A percentile compares a stretch with the other conserved stretches of the same genome.
These are phyloP conservation scores for Aulostomus chinensis DNA, from an alignment of 2,797 vertebrate genomes.

Conservation along the genomic window DNA sequence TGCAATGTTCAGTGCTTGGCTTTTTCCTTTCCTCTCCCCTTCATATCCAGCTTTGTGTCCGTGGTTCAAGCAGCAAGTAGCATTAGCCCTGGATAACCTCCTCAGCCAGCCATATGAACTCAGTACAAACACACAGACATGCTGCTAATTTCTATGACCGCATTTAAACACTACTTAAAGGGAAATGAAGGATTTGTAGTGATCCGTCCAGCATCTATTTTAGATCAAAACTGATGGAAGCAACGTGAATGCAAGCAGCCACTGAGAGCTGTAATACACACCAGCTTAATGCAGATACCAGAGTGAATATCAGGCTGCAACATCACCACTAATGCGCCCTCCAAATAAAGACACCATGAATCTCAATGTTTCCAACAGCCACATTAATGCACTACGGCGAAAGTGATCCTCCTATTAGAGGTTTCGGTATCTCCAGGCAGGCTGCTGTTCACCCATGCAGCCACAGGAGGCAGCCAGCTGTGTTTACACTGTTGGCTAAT, in stretches of 20 bases:
- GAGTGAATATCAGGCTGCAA: too few relatives aligned
- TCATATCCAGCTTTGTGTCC: conserved; percentile 38
- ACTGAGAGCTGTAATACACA: conserved; percentile 18
- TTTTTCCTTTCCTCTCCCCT: conserved; percentile 30
- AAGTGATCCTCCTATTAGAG: conserved; percentile 34
- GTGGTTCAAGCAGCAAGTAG: conserved; percentile 1
- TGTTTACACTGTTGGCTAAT: conserved; percentile 53
- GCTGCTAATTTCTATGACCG: too few relatives aligned
- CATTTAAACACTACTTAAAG: too few relatives aligned
- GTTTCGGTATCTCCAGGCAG: conserved; percentile 26
- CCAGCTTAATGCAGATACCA: conserved; percentile 16
- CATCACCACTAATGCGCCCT: conserved; percentile 27
- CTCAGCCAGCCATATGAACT: too few relatives aligned
- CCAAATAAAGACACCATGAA: conserved; percentile 28
- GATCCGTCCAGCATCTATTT: too few relatives aligned
- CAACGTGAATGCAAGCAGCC: background rate
- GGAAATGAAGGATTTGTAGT: too few relatives aligned
- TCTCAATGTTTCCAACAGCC: conserved; percentile 27
- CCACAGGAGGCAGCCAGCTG: conserved; percentile 63
- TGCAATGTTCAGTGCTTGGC: conserved; percentile 54
- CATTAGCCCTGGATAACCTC: conserved; percentile 11
- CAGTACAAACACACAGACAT: too few relatives aligned
- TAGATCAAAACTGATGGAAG: conserved; percentile 4
- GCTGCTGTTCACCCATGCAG: conserved; percentile 52
- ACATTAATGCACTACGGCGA: conserved; percentile 25